A percentile compares a stretch with the other conserved stretches of the same genome.
These are phyloP conservation scores for Parnassius apollo DNA, from an alignment of 2,888 invertebrate species.

Conservation along the genomic window DNA sequence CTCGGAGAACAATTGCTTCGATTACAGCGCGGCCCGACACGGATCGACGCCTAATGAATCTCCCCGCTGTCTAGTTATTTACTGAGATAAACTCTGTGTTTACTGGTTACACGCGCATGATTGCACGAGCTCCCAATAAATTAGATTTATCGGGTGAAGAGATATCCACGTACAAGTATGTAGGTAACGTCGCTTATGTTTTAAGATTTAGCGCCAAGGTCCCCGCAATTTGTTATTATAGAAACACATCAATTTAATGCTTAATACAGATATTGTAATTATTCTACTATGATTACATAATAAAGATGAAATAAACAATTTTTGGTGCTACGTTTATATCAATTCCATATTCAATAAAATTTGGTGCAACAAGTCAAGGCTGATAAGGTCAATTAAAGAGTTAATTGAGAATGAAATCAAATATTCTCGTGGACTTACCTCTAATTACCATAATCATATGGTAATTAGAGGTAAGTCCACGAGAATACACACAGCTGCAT, in stretches of 20 bases:
- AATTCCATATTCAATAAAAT: no score
- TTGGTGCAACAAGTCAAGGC: no score
- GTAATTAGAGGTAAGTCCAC: no score
- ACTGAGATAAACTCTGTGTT: conserved; percentile 77
- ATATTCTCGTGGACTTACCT: no score
- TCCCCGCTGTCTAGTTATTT: conserved; percentile 76
- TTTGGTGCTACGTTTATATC: no score
- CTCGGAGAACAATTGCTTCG: conserved; percentile 76
- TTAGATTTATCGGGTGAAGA: conserved; percentile 63
- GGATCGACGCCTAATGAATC: conserved; percentile 80
- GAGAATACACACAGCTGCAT: no score
- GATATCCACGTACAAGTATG: conserved; percentile 38
- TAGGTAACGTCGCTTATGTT: conserved; percentile 33
- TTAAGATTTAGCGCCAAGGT: conserved; percentile 26
- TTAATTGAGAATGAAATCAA: no score
- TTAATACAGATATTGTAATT: conserved; percentile 22
- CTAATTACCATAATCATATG: no score
- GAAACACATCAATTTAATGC: conserved; percentile 18
- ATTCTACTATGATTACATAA: no score
- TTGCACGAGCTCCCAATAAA: conserved; percentile 77
- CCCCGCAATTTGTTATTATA: conserved; percentile 20
- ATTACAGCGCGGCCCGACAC: conserved; percentile 72
- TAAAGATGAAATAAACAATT: no score
- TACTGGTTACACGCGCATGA: conserved; percentile 76
- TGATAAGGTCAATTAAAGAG: no score